Percentiles rank a stretch among this genome's conserved stretches.
Evolutionary conservation across 1,140 invertebrate species (phyloP).

Genomic region (Heliothis subflexa): DNA sequence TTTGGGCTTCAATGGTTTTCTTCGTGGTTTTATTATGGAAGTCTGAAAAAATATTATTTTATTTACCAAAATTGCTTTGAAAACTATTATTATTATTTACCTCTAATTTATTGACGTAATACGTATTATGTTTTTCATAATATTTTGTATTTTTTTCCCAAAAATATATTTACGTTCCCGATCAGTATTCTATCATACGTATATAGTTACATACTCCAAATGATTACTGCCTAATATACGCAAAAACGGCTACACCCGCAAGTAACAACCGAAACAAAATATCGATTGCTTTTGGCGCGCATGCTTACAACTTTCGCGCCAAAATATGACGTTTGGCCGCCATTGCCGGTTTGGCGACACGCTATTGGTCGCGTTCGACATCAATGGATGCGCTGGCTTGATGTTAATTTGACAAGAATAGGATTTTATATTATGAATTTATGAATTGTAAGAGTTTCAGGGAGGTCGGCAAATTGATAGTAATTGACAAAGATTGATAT

Average conservation of each 20-base stretch:
- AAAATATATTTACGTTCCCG: no score
- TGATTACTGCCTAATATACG: conserved; percentile 19
- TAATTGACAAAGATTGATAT: conserved; percentile 2
- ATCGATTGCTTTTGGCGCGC: conserved; percentile 68
- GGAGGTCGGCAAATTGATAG: conserved; percentile 2
- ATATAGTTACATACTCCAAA: conserved; percentile 12
- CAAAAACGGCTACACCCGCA: conserved; percentile 25
- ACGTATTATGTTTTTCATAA: no score
- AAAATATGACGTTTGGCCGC: conserved; percentile 61
- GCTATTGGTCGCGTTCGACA: conserved; percentile 23
- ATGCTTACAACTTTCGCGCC: conserved; percentile 66
- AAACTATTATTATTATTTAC: no score
- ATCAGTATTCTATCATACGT: background rate
- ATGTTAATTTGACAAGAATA: conserved; percentile 48
- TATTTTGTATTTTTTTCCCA: no score
- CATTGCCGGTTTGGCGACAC: conserved; percentile 16
- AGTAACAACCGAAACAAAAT: conserved; percentile 59
- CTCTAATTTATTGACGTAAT: no score
- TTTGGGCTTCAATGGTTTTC: no score
- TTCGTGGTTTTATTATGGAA: no score
- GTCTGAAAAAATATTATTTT: no score
- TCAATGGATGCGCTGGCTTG: conserved; percentile 44
- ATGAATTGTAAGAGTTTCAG: conserved; percentile 26
- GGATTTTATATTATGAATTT: conserved; percentile 46
- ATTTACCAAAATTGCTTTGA: no score